Evolutionary conservation across 2,797 vertebrate species (phyloP).

Genomic region (Dicrostonyx torquatus): DNA sequence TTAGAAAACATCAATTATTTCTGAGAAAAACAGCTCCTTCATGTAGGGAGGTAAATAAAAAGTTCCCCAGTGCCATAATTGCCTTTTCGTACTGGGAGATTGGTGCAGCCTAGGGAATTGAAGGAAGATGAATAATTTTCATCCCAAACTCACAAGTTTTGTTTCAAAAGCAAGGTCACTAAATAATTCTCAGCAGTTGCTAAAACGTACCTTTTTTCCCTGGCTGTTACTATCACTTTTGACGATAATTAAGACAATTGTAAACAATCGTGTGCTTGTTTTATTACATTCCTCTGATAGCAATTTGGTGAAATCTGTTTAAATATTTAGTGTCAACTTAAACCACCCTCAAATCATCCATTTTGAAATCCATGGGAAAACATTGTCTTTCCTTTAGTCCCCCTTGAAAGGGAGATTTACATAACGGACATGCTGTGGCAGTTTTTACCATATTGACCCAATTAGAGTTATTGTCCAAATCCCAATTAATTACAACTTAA

Average conservation of each 20-base stretch:
- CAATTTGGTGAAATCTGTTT: neutral
- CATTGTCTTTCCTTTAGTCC: neutral
- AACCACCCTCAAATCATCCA: neutral
- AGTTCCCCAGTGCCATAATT: conserved; percentile 72
- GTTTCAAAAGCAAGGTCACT: conserved; percentile 17
- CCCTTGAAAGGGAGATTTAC: conserved; percentile 1
- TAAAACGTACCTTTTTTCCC: conserved; percentile 6
- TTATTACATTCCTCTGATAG: conserved; percentile 39
- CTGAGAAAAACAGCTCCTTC: conserved; percentile 70
- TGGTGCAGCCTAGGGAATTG: conserved; percentile 55
- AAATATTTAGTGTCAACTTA: conserved; percentile 45
- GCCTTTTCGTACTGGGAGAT: conserved; percentile 43
- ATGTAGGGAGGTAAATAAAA: conserved; percentile 63
- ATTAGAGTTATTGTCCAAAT: conserved; percentile 51
- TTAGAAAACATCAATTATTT: conserved; percentile 77
- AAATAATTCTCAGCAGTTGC: neutral
- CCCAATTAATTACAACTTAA: conserved; percentile 27
- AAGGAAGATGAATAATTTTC: conserved; percentile 66
- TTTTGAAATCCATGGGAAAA: conserved; percentile 39
- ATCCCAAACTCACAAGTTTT: conserved; percentile 48
- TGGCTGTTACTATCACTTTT: neutral
- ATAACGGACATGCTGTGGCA: neutral
- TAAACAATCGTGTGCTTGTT: conserved; percentile 27
- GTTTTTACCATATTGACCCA: conserved; percentile 22
- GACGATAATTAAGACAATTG: neutral